Conservation (phyloP, 2,797 vertebrate genomes). For the Enteromius fasciolatus region DNA sequence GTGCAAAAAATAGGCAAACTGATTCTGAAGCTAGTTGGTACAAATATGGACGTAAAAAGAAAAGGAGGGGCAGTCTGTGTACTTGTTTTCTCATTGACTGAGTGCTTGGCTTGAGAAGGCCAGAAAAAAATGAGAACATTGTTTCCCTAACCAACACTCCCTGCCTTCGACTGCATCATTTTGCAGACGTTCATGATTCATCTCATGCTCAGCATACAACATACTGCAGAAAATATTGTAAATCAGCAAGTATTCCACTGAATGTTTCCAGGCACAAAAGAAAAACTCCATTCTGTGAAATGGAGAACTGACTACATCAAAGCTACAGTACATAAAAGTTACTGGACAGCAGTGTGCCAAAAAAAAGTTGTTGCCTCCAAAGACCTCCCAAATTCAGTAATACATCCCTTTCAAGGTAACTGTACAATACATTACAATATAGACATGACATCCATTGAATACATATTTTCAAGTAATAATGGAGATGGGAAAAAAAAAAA, state of each 20-base stretch:
- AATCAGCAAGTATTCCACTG: slow-evolving; percentile 40
- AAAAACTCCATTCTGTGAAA: slow-evolving; percentile 37
- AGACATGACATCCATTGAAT: slow-evolving; percentile 66
- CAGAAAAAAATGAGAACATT: slow-evolving; percentile 5
- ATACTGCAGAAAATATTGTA: slow-evolving; percentile 37
- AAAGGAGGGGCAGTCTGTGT: not conserved
- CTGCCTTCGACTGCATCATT: slow-evolving; percentile 24
- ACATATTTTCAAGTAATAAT: slow-evolving; percentile 82
- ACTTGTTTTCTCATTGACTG: not conserved
- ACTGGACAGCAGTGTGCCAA: slow-evolving; percentile 29
- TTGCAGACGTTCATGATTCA: slow-evolving; percentile 41
- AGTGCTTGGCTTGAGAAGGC: slow-evolving; percentile 2
- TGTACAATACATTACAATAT: slow-evolving; percentile 68
- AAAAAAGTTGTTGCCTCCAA: slow-evolving; percentile 32
- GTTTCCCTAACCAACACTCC: not conserved
- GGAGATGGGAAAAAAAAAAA: slow-evolving; percentile 77
- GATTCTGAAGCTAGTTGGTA: not conserved
- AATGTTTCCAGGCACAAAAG: slow-evolving; percentile 46
- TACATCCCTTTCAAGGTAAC: slow-evolving; percentile 70
- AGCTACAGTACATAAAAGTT: slow-evolving; percentile 51
- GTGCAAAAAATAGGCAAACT: slow-evolving; percentile 53
- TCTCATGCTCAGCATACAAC: slow-evolving; percentile 53
- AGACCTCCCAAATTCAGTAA: slow-evolving; percentile 55
- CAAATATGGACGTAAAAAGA: not conserved
- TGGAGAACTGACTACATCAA: slow-evolving; percentile 39